Conservation (phyloP, 1,140 invertebrate genomes). For the Drosophila hydei region DNA sequence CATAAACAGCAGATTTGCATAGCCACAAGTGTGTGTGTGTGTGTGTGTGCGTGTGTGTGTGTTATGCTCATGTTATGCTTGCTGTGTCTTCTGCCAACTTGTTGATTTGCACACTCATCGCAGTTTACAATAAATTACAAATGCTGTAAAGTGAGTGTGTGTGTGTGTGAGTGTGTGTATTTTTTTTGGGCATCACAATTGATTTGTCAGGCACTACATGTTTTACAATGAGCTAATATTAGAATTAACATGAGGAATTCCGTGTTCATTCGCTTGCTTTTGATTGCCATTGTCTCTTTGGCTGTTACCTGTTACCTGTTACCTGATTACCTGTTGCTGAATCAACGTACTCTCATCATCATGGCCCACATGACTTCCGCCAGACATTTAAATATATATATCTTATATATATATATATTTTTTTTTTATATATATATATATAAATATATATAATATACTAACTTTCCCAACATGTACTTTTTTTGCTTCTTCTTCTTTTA, state of each 20-base stretch:
- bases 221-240: constrained; percentile 11
- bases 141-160: not conserved
- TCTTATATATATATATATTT: not conserved
- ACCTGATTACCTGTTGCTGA: not conserved
- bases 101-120: constrained; percentile 65
- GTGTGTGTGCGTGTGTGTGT: no score
- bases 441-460: constrained; percentile 6
- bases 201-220: constrained; percentile 9
- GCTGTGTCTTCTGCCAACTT: constrained; percentile 53
- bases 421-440: not conserved
- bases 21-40: no score
- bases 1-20: constrained; percentile 31
- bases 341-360: not conserved
- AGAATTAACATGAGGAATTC: constrained; percentile 30
- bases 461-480: constrained; percentile 30
- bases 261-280: not conserved
- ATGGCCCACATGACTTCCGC: not conserved
- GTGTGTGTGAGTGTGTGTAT: no score
- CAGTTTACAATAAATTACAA: constrained; percentile 31
- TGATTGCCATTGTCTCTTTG: no score
- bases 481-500: not conserved
- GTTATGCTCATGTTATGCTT: constrained; percentile 4
- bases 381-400: not conserved
- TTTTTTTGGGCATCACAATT: not conserved
- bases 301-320: not conserved